Evolutionary conservation across 2,888 invertebrate species (phyloP).

Genomic region (Megaustenia siamemsis): DNA sequence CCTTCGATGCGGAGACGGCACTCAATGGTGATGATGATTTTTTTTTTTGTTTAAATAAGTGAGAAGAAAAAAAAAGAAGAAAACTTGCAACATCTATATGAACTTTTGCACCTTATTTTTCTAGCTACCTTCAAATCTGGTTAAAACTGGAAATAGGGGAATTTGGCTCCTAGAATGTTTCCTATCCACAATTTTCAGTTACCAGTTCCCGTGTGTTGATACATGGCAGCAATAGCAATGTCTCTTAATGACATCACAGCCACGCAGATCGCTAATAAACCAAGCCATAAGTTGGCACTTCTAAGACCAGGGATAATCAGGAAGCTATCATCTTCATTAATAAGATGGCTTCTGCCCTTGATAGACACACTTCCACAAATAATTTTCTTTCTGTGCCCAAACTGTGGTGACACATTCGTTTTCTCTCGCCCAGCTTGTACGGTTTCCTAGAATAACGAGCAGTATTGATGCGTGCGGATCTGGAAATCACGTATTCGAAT

Average conservation of each 20-base stretch:
- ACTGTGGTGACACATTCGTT: constrained; percentile 42
- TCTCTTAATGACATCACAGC: constrained; percentile 30
- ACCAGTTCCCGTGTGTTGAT: constrained; percentile 21
- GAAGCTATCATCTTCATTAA: constrained; percentile 39
- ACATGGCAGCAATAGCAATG: background rate
- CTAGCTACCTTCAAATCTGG: background rate
- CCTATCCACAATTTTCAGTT: background rate
- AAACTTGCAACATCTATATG: background rate
- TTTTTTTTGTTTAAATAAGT: background rate
- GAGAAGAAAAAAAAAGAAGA: background rate
- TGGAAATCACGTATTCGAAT: constrained; percentile 1
- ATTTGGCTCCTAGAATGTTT: background rate
- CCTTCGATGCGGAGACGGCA: too few relatives aligned
- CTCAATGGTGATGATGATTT: too few relatives aligned
- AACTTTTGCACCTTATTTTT: background rate
- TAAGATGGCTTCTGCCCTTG: constrained; percentile 37
- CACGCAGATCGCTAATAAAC: constrained; percentile 42
- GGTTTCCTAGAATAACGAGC: constrained; percentile 48
- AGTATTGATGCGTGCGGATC: constrained; percentile 31
- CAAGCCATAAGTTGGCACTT: constrained; percentile 28
- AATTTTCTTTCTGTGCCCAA: constrained; percentile 42
- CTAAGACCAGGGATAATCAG: constrained; percentile 18
- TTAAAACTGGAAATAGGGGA: background rate
- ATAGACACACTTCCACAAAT: constrained; percentile 46
- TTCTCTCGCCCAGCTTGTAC: constrained; percentile 17